Percentiles rank a stretch among this genome's conserved stretches.
Evolutionary conservation across 2,888 invertebrate species (phyloP).

Genomic region (Xestia sexstrigata): DNA sequence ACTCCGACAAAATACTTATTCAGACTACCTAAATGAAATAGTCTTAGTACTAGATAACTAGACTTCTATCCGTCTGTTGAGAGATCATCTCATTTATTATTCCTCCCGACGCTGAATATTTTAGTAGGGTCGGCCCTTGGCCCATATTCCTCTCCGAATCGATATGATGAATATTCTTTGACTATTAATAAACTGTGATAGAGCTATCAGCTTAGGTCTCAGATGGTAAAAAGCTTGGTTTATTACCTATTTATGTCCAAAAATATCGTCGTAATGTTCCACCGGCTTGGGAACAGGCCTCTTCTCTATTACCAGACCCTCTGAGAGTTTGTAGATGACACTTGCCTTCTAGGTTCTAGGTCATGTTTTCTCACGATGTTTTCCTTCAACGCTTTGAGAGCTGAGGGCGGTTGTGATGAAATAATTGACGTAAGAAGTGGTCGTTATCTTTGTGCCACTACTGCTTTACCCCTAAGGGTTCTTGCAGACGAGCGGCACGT

Average conservation of each 20-base stretch:
- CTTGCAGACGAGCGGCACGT: too few relatives aligned
- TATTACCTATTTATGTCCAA: too few relatives aligned
- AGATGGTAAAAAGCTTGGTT: background rate
- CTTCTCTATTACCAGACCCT: too few relatives aligned
- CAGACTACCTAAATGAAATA: background rate
- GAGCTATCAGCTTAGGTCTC: background rate
- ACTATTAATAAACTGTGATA: background rate
- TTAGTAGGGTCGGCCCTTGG: constrained; percentile 31
- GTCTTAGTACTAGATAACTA: constrained; percentile 1
- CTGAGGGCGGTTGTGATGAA: background rate
- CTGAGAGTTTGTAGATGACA: background rate
- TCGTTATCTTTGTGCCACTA: background rate
- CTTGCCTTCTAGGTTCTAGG: background rate
- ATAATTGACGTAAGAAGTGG: background rate
- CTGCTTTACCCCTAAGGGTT: background rate
- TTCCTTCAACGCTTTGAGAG: background rate
- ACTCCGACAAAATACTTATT: background rate
- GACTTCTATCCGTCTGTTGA: background rate
- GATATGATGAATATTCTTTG: constrained; percentile 18
- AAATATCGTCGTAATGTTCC: too few relatives aligned
- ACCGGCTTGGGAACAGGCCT: accelerated
- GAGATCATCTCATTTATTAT: constrained; percentile 36
- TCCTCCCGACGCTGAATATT: constrained; percentile 40
- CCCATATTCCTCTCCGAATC: constrained; percentile 18
- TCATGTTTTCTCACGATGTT: background rate